Evolutionary conservation across 2,888 invertebrate species (phyloP).

Genomic region (Drosophila dives): DNA sequence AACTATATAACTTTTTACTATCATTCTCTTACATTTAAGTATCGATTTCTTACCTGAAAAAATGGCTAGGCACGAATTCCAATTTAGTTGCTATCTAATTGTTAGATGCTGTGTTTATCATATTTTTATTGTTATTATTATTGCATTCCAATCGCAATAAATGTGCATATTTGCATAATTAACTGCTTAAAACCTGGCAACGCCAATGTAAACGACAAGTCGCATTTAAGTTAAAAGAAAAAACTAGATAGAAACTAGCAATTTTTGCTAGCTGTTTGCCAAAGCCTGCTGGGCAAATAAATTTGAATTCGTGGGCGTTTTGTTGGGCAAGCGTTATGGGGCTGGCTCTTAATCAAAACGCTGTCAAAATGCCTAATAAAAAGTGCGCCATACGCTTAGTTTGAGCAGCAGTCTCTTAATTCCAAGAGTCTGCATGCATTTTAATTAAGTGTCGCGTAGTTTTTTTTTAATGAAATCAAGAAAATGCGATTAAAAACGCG

Average conservation of each 20-base stretch:
- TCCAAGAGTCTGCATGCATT: conserved; percentile 64
- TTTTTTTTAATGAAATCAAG: conserved; percentile 59
- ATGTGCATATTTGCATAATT: conserved; percentile 56
- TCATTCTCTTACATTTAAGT: background rate
- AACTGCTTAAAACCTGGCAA: conserved; percentile 67
- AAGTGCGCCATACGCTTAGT: conserved; percentile 45
- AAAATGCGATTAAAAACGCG: conserved; percentile 58
- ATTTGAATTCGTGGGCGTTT: conserved; percentile 56
- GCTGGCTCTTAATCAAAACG: conserved; percentile 68
- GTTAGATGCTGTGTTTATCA: conserved; percentile 5
- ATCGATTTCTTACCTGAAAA: background rate
- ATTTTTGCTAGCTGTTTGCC: conserved; percentile 41
- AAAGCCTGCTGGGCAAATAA: conserved; percentile 37
- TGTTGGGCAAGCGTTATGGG: conserved; percentile 27
- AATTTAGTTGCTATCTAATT: background rate
- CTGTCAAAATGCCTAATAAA: conserved; percentile 74
- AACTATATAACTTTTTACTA: background rate
- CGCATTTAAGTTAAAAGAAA: conserved; percentile 21
- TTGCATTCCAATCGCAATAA: conserved; percentile 9
- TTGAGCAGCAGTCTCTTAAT: conserved; percentile 21
- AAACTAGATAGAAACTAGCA: conserved; percentile 49
- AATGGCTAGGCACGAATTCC: background rate
- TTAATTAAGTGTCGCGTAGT: conserved; percentile 71
- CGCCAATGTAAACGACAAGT: conserved; percentile 51
- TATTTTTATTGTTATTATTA: conserved; percentile 13